Percentiles rank a stretch among this genome's conserved stretches.
Evolutionary conservation across 2,113 vertebrate genomes (phyloP).

Genomic region (Esox niger): DNA sequence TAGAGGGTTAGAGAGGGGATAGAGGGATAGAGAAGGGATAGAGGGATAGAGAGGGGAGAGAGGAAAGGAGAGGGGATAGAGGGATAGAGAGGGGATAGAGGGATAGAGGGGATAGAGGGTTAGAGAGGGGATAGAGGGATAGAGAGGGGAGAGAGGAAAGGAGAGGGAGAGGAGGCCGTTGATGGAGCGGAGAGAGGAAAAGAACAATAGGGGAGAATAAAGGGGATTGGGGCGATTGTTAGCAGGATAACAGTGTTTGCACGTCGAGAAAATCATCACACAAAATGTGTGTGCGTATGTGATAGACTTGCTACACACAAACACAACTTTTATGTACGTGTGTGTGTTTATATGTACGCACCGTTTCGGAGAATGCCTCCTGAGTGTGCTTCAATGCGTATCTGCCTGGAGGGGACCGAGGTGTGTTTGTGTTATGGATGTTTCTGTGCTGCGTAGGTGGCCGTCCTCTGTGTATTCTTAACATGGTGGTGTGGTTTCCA

Average conservation of each 20-base stretch:
- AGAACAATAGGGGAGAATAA: neutral
- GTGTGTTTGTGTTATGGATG: neutral
- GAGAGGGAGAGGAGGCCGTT: neutral
- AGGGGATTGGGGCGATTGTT: too few species aligned
- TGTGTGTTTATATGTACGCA: slow-evolving; percentile 8
- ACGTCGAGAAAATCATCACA: too few species aligned
- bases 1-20: neutral
- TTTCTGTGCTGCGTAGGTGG: neutral
- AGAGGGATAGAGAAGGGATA: neutral
- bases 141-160: too few species aligned
- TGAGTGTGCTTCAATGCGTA: too few species aligned
- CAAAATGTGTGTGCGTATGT: neutral
- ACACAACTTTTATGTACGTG: slow-evolving; percentile 2
- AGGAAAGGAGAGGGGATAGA: neutral
- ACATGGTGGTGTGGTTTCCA: slow-evolving; percentile 55
- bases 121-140: neutral
- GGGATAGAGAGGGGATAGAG: neutral
- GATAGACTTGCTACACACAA: too few species aligned
- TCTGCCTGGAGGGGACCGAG: neutral
- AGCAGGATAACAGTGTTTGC: too few species aligned
- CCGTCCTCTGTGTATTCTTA: slow-evolving; percentile 15
- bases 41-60: neutral
- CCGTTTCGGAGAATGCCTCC: too few species aligned
- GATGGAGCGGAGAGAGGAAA: neutral
- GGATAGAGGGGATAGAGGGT: too few species aligned